Evolutionary conservation across 2,113 vertebrate species (phyloP).

Genomic region (Cyrtonyx montezumae): DNA sequence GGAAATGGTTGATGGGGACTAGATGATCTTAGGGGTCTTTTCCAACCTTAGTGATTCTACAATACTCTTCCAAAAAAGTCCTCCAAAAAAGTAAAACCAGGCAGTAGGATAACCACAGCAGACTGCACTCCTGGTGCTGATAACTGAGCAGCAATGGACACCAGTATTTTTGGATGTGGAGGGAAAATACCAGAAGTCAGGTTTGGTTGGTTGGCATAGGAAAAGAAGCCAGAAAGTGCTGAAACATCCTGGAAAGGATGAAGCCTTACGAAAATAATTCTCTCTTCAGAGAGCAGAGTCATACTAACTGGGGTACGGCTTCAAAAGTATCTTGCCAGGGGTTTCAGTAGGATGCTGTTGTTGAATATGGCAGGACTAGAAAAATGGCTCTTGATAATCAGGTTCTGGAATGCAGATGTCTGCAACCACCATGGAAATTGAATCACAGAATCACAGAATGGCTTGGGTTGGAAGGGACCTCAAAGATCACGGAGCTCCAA

Average conservation of each 20-base stretch:
- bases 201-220: accelerated
- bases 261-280: neutral
- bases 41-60: no score
- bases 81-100: neutral
- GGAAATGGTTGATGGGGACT: no score
- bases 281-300: neutral
- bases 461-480: no score
- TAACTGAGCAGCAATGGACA: neutral
- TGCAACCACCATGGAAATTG: neutral
- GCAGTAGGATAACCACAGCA: neutral
- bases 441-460: neutral
- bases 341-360: neutral
- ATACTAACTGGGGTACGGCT: neutral
- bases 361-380: neutral
- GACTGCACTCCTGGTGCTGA: neutral
- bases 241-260: neutral
- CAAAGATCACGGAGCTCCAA: no score
- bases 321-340: neutral
- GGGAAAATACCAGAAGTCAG: neutral
- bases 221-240: neutral
- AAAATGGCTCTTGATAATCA: neutral
- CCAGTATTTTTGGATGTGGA: neutral
- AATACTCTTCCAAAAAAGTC: neutral
- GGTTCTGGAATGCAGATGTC: neutral
- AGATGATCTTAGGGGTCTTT: no score